Base-by-base conservation (phyloP, 2,888 invertebrate species). In the Thera obeliscata region DNA sequence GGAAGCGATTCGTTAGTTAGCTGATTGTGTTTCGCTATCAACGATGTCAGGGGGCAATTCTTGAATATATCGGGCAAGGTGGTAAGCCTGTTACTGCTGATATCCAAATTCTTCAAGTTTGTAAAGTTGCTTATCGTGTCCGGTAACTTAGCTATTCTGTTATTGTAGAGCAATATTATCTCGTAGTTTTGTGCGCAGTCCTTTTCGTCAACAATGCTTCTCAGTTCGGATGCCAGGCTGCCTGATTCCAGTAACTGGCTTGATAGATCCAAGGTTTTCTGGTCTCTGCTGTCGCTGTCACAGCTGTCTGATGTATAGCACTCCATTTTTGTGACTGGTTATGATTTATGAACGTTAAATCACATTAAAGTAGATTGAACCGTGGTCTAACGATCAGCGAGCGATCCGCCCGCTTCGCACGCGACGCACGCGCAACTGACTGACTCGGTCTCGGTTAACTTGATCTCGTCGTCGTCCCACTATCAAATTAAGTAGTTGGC, bases 11-110 rank as follows among this genome's bases (percentile, higher is more conserved):
- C 95, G 80, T 97, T 97, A 2, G 95, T 96, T 56, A 99, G 91
- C 66, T 95, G 93, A 89, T 99, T 99, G 87, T 99, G 98, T 91
- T 98, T 98, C 1, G 97, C 97, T 68, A 97, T 95, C 56, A 99
- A 90, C 52, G 96, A 96, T 59, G 95, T 95, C 72, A 99, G 93
- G 7, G 96, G 95, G 78, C 98, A 95, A 74, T 95, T 93, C 67
- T 95, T 94, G 63, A 99, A 94, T 69, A 97, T 95, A 76, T 98
- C 96, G 9, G 98, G 97, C 58, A 99, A 89, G 70, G 92, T 88
- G 8, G 95, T 95, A 69, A 99, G 90, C 60, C 96, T 96, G 87
- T 98, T 99, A 81, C 97, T 97, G 84, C 98, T 98, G 46, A 99
- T 91, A 87, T 99, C 98, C 79, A 99, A 90, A 67, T 96, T 95